Evolutionary conservation across 2,888 invertebrate genomes (phyloP), one percentile per base, ranked within the genome.

Genomic region (Sminthurinus aureus): DNA sequence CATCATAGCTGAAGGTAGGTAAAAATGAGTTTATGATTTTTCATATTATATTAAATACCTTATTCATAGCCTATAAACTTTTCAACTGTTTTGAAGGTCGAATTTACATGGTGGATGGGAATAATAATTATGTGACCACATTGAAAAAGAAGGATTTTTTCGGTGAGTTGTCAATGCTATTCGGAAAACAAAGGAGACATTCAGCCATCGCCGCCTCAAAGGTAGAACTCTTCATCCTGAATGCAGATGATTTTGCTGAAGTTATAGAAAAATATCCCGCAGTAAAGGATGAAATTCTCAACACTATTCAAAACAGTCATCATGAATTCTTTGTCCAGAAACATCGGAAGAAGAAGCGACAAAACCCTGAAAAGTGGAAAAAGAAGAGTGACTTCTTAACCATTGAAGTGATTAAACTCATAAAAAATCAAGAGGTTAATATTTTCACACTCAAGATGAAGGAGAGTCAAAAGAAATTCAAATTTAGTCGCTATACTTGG

Each of bases 171-270:
- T 79, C 84, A 1, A 85, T 87, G 84, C 67, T 88, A 6, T 84
- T 83, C 20, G 85, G 85, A 20, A 77, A 26, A 13, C 83, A 77
- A 11, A 67, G 85, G 18, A 20, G 79, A n/a, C 83, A 86, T 67
- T 87, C 86, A n/a, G 88, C 87, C 0, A 83, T 88, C 52, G 88
- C 88, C 3, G 85, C 84, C 3, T 81, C 85, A 18, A 80, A 84
- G 67, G 84, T 85, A 0, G 86, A 84, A 20, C 78, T 85, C 6
- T 83, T 85, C 26, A 85, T 86, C 12, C 67, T 87, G 13, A 83
- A 78, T 13, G 84, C 87, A 3, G 69, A 82, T 52, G 85, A 86
- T 64, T 87, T 87, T 83, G 83, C 86, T 11, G 58, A 66, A 0
- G 58, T 86, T 0, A 71, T 87, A 11, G 84, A 83, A 18, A 79